These are phyloP conservation scores for Solea solea DNA, from an alignment of 2,113 vertebrate species.

Conservation along the genomic window DNA sequence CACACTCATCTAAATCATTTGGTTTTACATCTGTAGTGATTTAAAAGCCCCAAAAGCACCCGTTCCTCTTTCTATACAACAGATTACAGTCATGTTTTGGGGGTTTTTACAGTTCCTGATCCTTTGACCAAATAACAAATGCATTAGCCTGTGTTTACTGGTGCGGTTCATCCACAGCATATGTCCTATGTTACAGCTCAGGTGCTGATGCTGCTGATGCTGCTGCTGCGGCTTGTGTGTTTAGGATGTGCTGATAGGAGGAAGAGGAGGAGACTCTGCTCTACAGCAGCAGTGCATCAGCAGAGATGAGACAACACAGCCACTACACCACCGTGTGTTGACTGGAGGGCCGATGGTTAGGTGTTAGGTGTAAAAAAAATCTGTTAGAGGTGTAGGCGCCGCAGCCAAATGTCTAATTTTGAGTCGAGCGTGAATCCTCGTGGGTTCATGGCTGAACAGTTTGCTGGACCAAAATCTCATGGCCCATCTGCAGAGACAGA, in stretches of 20 bases:
- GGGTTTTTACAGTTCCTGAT: too few relatives aligned
- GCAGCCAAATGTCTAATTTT: conserved; percentile 22
- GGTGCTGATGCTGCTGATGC: conserved; percentile 34
- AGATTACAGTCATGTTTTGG: neutral
- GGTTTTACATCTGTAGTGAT: too few relatives aligned
- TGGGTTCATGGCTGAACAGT: conserved; percentile 27
- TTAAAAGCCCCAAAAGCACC: neutral
- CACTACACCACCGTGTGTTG: conserved; percentile 57
- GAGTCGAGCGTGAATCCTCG: neutral
- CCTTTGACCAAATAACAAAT: too few relatives aligned
- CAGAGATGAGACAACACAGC: conserved; percentile 64
- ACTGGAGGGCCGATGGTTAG: conserved; percentile 1
- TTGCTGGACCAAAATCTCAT: conserved; percentile 32
- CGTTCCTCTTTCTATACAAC: neutral
- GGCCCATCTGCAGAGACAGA: conserved; percentile 51
- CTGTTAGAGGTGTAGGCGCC: neutral
- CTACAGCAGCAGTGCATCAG: conserved; percentile 72
- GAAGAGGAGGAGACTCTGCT: conserved; percentile 46
- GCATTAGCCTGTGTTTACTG: too few relatives aligned
- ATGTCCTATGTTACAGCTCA: neutral
- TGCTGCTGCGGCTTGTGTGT: conserved; percentile 42
- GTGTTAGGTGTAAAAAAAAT: neutral
- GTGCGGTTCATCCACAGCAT: too few relatives aligned
- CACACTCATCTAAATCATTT: neutral
- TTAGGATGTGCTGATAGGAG: conserved; percentile 9